These are phyloP conservation scores for Pithys albifrons DNA, from an alignment of 2,113 vertebrate genomes.

Conservation along the genomic window DNA sequence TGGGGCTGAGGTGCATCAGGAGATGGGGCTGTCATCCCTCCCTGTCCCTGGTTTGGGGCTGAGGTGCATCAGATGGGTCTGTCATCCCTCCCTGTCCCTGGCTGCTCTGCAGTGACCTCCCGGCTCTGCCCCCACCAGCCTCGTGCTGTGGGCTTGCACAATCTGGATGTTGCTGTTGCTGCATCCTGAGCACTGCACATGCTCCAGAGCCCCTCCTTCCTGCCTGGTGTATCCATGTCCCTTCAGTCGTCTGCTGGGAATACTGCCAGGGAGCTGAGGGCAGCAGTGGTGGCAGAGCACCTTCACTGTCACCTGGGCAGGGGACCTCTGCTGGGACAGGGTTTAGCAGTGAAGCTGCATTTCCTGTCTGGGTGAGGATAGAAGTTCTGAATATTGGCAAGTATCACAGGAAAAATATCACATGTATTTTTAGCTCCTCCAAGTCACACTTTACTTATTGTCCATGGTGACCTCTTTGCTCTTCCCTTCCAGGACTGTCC, in stretches of 20 bases:
- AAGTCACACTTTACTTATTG: background rate
- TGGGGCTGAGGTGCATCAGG: background rate
- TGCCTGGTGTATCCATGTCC: background rate
- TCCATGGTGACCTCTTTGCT: background rate
- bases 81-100: background rate
- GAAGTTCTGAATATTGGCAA: background rate
- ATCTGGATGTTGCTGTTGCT: background rate
- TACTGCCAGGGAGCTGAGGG: background rate
- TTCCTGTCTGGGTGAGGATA: background rate
- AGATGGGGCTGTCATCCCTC: background rate
- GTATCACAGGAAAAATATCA: background rate
- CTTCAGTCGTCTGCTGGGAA: background rate
- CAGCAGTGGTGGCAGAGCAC: background rate
- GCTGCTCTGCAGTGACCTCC: background rate
- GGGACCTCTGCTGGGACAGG: background rate
- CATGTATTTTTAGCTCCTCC: background rate
- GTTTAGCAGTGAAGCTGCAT: background rate
- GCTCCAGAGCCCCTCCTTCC: background rate
- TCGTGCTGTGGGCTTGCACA: background rate
- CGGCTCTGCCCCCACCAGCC: fast-evolving
- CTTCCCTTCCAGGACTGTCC: conserved; percentile 87
- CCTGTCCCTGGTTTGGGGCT: background rate
- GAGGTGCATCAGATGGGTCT: background rate
- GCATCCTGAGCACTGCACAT: fast-evolving
- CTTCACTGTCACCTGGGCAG: background rate